Conservation (phyloP, 2,888 invertebrate genomes). For the Suillia variegata region DNA sequence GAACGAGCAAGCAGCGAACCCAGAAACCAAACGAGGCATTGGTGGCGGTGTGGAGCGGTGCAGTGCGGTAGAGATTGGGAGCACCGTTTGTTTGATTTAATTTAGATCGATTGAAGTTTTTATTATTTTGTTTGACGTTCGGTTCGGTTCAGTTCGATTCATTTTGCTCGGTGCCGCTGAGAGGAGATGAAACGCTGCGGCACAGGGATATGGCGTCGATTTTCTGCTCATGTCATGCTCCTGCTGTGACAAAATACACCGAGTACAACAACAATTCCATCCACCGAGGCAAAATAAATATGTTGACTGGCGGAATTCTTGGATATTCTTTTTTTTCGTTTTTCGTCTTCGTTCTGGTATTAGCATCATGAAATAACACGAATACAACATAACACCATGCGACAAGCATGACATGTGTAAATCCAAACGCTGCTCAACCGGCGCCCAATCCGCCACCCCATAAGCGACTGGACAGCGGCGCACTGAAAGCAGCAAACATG, state of each 20-base stretch:
- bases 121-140: neutral
- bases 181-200: neutral
- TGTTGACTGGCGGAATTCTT: neutral
- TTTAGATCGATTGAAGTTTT: neutral
- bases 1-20: too few relatives aligned
- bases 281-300: neutral
- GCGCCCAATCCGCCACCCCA: neutral
- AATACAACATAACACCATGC: neutral
- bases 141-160: neutral
- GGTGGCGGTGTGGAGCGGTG: too few relatives aligned
- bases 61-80: neutral
- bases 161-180: neutral
- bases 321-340: too few relatives aligned
- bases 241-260: neutral
- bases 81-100: neutral
- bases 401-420: neutral
- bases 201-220: neutral
- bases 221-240: slow-evolving; percentile 3
- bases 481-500: neutral
- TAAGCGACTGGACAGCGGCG: neutral
- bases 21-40: too few relatives aligned
- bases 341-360: too few relatives aligned
- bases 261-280: neutral
- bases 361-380: neutral
- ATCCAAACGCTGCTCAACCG: neutral